Base-by-base conservation (phyloP, 2,888 invertebrate genomes). In the Sinohyriopsis cumingii region DNA sequence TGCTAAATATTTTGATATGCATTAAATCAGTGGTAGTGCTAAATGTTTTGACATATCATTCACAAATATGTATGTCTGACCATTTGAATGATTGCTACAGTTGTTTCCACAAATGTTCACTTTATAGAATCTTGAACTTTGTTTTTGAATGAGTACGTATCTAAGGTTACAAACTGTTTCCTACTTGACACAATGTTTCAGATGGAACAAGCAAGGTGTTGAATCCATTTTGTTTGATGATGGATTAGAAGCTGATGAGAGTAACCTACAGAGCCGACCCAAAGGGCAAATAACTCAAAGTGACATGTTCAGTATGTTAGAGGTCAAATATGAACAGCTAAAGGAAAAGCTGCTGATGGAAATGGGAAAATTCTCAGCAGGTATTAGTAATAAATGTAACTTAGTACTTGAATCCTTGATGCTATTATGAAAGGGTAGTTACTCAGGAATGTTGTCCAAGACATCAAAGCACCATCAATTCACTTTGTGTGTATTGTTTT, bases 131-230 rank as follows among this genome's bases (percentile, higher is more conserved):
- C 15, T 15, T 12, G 9, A 45, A 45, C 45, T 15, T 45, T 45
- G 33, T 45, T 45, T 45, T 45, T 12, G 3, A 45, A 15, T 45
- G 45, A 45, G 12, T 15, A 45, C 3, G 45, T 45, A 45, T 3
- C 15, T 45, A 45, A 2, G 45, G 15, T 3, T 45, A 45, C 15
- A 45, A 12, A 45, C 45, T 45, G 45, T 45, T 15, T 45, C 45
- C 15, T 45, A 7, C 15, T 45, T 15, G 3, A 45, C 45, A 59
- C 15, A 59, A 59, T 59, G 59, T 60, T 65, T 45, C 55, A 87
- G 86, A 64, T 88, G 87, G 88, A 84, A 85, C 65, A 76, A 71
- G n/a, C 82, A 84, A 28, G 88, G 88, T 7, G 59, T 88, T 33
- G 86, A 82, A 67, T 82, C 84, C 57, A 80, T 88, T 80, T 75